Conservation (phyloP, 1,140 invertebrate species). For the Neotoxoptera formosana region DNA sequence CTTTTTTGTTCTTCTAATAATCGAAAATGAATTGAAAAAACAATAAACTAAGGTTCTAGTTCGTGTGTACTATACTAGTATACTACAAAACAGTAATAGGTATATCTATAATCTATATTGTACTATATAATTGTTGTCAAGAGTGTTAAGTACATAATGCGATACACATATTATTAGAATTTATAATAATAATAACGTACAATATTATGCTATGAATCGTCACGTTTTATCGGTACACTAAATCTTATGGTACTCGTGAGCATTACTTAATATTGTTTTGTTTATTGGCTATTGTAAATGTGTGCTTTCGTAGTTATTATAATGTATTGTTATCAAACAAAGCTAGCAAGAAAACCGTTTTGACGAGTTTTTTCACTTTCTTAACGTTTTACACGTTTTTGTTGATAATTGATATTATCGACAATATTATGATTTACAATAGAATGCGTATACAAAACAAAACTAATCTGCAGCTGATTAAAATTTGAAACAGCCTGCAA, state of each 20-base stretch:
- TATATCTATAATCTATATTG: too few relatives aligned
- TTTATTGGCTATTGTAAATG: neutral
- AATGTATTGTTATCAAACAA: neutral
- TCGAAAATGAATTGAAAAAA: neutral
- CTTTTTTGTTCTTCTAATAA: neutral
- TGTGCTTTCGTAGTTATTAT: neutral
- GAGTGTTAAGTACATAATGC: neutral
- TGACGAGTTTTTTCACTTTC: neutral
- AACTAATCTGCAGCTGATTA: neutral
- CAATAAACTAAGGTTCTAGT: neutral
- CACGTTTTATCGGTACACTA: neutral
- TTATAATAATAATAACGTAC: neutral
- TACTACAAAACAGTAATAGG: neutral
- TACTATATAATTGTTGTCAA: neutral
- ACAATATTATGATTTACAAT: neutral
- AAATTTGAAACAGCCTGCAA: neutral
- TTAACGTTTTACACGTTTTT: neutral
- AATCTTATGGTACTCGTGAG: neutral
- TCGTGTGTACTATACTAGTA: neutral
- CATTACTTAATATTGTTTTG: neutral
- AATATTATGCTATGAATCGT: neutral
- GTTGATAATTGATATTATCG: neutral
- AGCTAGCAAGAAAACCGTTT: neutral
- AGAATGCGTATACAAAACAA: neutral
- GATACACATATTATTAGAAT: neutral